Conservation (phyloP, 2,888 invertebrate genomes). For the Dasypogon diadema region DNA sequence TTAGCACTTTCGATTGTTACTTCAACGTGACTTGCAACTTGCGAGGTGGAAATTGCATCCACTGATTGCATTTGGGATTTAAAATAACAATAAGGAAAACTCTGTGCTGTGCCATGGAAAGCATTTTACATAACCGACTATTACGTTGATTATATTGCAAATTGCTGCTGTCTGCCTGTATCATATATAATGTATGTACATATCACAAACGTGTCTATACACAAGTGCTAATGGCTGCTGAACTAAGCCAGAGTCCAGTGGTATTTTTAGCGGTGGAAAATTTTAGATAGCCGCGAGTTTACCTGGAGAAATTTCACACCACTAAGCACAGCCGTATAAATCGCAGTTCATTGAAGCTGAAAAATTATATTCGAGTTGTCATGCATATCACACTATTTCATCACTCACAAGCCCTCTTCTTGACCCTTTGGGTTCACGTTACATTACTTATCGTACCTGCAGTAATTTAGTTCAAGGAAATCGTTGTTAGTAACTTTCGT, state of each 20-base stretch:
- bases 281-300: neutral
- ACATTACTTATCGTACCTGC: conserved; percentile 15
- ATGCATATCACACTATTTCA: neutral
- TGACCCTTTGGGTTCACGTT: conserved; percentile 26
- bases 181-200: neutral
- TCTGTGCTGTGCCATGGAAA: neutral
- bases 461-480: conserved; percentile 36
- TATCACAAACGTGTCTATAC: neutral
- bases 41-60: neutral
- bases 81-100: conserved; percentile 16
- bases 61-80: neutral
- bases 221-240: neutral
- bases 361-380: neutral
- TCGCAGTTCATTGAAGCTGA: conserved; percentile 2
- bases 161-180: neutral
- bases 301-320: conserved; percentile 21
- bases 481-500: neutral
- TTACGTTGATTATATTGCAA: conserved; percentile 31
- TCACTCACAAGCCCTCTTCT: no score
- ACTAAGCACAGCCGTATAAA: neutral
- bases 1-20: conserved; percentile 10
- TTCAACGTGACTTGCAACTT: neutral
- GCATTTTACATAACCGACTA: conserved; percentile 2
- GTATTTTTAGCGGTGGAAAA: conserved; percentile 1
- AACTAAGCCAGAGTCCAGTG: neutral